A percentile compares a stretch with the other conserved stretches of the same genome.
Conservation (phyloP, 2,888 invertebrate genomes). For the Meliscaeva auricollis region DNA sequence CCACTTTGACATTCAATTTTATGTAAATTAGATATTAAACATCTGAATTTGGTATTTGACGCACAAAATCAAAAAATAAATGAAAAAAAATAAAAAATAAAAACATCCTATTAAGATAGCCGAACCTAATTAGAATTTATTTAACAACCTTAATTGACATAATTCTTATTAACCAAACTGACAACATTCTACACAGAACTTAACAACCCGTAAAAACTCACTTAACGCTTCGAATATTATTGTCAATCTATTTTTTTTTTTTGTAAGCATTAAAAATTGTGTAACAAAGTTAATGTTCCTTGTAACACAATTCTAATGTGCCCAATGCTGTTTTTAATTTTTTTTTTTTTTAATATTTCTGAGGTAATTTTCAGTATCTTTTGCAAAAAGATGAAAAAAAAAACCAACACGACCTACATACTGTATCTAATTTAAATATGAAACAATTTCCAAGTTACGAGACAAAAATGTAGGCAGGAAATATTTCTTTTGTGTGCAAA, state of each 20-base stretch:
- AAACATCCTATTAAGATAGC: neutral
- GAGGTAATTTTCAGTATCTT: neutral
- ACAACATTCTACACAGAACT: neutral
- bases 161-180: neutral
- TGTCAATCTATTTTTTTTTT: neutral
- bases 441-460: slow-evolving; percentile 7
- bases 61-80: neutral
- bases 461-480: slow-evolving; percentile 1
- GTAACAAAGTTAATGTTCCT: slow-evolving; percentile 29
- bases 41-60: too few relatives aligned
- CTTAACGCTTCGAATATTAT: slow-evolving; percentile 7
- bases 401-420: neutral
- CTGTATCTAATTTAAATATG: slow-evolving; percentile 30
- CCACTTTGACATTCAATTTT: too few relatives aligned
- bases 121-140: slow-evolving; percentile 31
- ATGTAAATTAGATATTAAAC: too few relatives aligned
- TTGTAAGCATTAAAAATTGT: slow-evolving; percentile 9
- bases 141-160: slow-evolving; percentile 28
- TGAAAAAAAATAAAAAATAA: neutral
- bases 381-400: neutral
- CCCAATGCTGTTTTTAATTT: neutral
- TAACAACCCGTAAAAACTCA: slow-evolving; percentile 29
- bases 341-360: neutral
- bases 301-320: slow-evolving; percentile 16
- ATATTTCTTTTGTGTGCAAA: neutral